phyloP scores from a whole-genome alignment of 2,797 vertebrate genomes.

The Staurois parvus region DNA sequence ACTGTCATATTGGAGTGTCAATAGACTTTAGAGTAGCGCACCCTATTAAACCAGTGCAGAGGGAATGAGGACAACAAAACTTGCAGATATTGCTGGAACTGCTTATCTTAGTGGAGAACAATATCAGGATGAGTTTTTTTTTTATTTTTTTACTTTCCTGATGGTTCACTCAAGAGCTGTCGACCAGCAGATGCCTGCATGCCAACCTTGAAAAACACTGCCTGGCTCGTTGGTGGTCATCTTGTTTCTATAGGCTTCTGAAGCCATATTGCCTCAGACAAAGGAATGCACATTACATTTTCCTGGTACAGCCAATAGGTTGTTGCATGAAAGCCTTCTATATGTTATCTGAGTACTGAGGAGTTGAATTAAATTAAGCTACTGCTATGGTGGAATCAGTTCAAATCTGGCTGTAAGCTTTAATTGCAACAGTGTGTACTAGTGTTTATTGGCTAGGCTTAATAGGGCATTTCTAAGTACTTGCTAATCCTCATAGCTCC shows the following conservation, averaged over 20 bases:
- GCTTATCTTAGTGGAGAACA: no score
- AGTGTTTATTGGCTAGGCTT: constrained; percentile 22
- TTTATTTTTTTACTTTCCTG: no score
- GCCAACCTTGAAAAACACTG: no score
- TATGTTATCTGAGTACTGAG: background rate
- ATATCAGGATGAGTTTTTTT: no score
- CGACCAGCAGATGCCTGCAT: background rate
- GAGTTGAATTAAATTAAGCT: background rate
- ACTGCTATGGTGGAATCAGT: background rate
- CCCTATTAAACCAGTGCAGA: no score
- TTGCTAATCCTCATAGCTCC: constrained; percentile 5
- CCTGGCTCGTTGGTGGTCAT: no score
- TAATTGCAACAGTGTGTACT: constrained; percentile 13
- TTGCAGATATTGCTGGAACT: no score
- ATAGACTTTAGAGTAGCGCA: no score
- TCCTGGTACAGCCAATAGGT: background rate
- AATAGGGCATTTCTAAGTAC: constrained; percentile 10
- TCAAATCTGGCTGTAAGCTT: constrained; percentile 7
- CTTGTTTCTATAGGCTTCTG: background rate
- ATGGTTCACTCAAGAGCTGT: no score
- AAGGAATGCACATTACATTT: background rate
- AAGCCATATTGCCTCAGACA: background rate
- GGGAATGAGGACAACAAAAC: no score
- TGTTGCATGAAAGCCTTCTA: background rate
- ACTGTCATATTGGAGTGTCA: no score